Evolutionary conservation across 2,113 vertebrate species (phyloP), one percentile per base, ranked within the genome.

Genomic region (Apaloderma vittatum): DNA sequence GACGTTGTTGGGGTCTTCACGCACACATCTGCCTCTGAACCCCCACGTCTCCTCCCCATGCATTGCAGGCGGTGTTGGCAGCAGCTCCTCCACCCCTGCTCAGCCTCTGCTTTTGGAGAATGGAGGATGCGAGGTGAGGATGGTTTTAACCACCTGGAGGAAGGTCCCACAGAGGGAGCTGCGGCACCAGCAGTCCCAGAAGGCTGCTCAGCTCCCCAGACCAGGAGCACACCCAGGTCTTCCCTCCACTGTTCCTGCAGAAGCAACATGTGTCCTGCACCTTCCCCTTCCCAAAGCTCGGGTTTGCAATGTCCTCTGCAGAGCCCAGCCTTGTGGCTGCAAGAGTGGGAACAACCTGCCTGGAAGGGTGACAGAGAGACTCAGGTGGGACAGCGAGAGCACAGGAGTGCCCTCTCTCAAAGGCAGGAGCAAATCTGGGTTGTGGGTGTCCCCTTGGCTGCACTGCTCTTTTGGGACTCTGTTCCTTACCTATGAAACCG

Each of bases 21-120:
- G 3, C 20, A 4, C 2, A 2, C 5, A 0, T 26, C 54, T 77
- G 51, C 52, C 40, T 5, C 1, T 12, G 19, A 90, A 30, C 2
- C 12, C 32, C 34, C 30, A 6, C 0, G 1, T 3, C 5, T 57
- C 30, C 11, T 66, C n/a, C 8, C 12, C 1, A 1, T 1, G 1
- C 20, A 13, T 36, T 7, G 1, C 2, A 0, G 15, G 51, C 29
- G 57, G 62, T 26, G 10, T 32, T 37, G 20, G 23, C 63, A 75
- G 51, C 12, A 3, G 2, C 12, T 6, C 32, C 22, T 32, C 29
- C 65, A 36, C 1, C 29, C 8, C 24, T 45, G 62, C 30, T 40
- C 65, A 72, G 4, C 24, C 48, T 34, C n/a, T 61, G 61, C 7
- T 20, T 9, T 27, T 9, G 36, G 36, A 15, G 0, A 0, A 2